Base-by-base conservation (phyloP, 2,797 vertebrate genomes). In the Enteromius trimaculatus region DNA sequence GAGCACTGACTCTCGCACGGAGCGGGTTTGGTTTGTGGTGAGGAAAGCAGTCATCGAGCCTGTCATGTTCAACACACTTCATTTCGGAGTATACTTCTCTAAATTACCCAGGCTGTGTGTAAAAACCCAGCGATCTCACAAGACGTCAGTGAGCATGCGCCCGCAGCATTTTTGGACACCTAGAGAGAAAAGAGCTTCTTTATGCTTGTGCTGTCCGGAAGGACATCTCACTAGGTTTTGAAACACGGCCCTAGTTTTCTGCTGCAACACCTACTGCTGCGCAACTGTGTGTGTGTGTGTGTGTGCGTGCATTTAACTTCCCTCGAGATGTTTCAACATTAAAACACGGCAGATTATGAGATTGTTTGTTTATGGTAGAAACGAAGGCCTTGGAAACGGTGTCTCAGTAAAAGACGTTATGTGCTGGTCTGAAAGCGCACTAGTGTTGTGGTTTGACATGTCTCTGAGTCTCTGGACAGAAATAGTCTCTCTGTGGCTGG, bases 1-100 rank as follows among this genome's bases (percentile, higher is more conserved):
- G 91, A 91, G 21, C 44, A 14, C 13, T 19, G 0, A 62, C 76
- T 4, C 34, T 60, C 81, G 29, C 77, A 58, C 31, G 17, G 37
- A 58, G 21, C 7, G 42, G 42, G 8, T 11, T 51, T 55, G 51
- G 68, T 70, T 72, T 84, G 86, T 82, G 79, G 82, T 71, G 2
- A 31, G 60, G 29, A 66, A 72, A 44, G 29, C 17, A 34, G 37
- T 72, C 62, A 66, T 23, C 26, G 13, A 37, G 11, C 75, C 75
- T 75, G 60, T 72, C 37, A 47, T 34, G 10, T 58, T 65, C 2
- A 44, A 66, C 58, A 74, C 55, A 81, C 39, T 77, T 34, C 10
- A 49, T 60, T 37, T 42, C 19, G 3, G 1, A 34, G 4, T 29
- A 42, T 31, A 79, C 72, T 66, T 83, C 51, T 69, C 49, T 51